Conservation (phyloP, 2,797 vertebrate genomes). For the Liasis olivaceus region DNA sequence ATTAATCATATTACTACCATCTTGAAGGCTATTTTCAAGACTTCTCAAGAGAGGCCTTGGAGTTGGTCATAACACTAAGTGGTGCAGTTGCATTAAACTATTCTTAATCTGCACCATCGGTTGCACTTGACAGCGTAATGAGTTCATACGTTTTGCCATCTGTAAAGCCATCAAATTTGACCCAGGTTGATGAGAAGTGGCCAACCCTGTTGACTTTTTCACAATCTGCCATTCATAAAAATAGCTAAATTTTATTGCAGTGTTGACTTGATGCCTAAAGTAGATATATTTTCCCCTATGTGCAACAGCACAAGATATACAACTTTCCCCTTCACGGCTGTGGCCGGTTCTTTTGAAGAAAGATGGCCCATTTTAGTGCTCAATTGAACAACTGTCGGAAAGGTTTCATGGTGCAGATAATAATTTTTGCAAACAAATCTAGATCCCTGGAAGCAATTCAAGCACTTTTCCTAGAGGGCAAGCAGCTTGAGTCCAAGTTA, state of each 20-base stretch:
- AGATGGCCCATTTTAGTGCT: neutral
- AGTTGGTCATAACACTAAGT: neutral
- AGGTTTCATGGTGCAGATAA: conserved; percentile 2
- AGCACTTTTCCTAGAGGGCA: neutral
- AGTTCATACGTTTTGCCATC: neutral
- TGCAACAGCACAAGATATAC: neutral
- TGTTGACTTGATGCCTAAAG: neutral
- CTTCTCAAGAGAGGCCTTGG: no score
- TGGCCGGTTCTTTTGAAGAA: neutral
- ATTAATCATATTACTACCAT: neutral
- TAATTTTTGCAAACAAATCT: conserved; percentile 22
- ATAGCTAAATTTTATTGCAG: neutral
- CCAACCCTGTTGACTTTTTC: neutral
- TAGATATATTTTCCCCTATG: conserved; percentile 18
- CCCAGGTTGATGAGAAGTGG: neutral
- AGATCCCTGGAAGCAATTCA: neutral
- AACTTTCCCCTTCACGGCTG: neutral
- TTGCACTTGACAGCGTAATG: neutral
- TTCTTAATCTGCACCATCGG: neutral
- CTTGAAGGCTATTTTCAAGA: neutral
- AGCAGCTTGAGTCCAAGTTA: conserved; percentile 19
- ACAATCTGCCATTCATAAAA: neutral
- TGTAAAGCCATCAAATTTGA: conserved; percentile 2
- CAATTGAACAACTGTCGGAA: conserved; percentile 5
- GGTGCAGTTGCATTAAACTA: neutral